Evolutionary conservation across 2,797 vertebrate genomes (phyloP).

Genomic region (Pelodytes ibericus): DNA sequence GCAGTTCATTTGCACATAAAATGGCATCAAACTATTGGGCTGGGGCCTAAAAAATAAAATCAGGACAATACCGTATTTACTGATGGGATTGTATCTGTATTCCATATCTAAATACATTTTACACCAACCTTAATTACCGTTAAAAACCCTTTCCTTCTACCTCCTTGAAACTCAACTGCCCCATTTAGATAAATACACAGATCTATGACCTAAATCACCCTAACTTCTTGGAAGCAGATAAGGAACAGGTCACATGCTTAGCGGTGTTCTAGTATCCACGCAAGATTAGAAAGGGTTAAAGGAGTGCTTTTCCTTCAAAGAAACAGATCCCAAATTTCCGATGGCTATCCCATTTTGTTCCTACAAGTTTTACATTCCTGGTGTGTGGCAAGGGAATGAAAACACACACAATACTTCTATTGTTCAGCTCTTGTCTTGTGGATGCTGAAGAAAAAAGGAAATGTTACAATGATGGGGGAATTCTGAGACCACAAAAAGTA

Average conservation of each 20-base stretch:
- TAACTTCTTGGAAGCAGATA: background rate
- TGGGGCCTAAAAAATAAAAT: too few species aligned
- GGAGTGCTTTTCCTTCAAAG: background rate
- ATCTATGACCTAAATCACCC: too few species aligned
- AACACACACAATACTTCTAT: slow-evolving; percentile 39
- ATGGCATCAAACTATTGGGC: too few species aligned
- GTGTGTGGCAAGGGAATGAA: slow-evolving; percentile 21
- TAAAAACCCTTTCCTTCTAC: too few species aligned
- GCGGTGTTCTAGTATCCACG: background rate
- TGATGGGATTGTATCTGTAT: too few species aligned
- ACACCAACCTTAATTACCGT: too few species aligned
- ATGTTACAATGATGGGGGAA: slow-evolving; percentile 17
- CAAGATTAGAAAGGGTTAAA: slow-evolving; percentile 12
- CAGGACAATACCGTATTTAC: too few species aligned
- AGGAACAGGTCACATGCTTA: background rate
- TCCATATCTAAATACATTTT: too few species aligned
- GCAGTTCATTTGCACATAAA: too few species aligned
- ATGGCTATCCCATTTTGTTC: slow-evolving; percentile 39
- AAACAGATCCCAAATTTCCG: slow-evolving; percentile 39
- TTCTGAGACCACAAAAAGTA: slow-evolving; percentile 3
- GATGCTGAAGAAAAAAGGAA: slow-evolving; percentile 28
- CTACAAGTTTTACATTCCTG: slow-evolving; percentile 50
- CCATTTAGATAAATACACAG: too few species aligned
- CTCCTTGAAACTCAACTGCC: too few species aligned
- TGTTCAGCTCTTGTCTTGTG: slow-evolving; percentile 38